Conservation (phyloP, 2,888 invertebrate species). For the Tachina fera region DNA sequence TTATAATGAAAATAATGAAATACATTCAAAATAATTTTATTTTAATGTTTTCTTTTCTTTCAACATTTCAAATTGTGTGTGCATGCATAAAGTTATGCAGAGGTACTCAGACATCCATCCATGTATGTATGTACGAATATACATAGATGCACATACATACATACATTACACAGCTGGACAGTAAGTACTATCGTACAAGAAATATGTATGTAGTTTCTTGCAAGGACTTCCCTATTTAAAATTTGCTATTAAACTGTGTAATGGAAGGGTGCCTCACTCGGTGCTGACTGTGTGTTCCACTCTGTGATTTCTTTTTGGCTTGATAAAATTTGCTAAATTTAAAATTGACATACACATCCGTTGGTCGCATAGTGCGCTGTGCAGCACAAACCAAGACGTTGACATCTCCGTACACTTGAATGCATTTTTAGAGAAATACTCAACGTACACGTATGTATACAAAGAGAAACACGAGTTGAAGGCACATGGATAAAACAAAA, state of each 20-base stretch:
- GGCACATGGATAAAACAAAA: constrained; percentile 70
- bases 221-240: constrained; percentile 52
- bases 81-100: neutral
- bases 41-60: constrained; percentile 3
- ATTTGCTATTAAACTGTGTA: constrained; percentile 38
- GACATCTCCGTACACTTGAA: constrained; percentile 41
- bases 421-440: constrained; percentile 54
- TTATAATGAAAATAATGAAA: neutral
- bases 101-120: neutral
- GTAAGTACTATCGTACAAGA: constrained; percentile 10
- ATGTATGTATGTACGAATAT: neutral
- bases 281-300: constrained; percentile 38
- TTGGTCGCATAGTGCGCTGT: constrained; percentile 39
- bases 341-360: constrained; percentile 69
- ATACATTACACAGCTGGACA: constrained; percentile 64
- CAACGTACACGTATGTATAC: neutral
- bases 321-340: constrained; percentile 49
- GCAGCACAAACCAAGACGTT: constrained; percentile 55
- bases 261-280: constrained; percentile 63
- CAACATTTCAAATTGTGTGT: constrained; percentile 17
- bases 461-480: constrained; percentile 44
- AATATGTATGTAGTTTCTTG: constrained; percentile 49
- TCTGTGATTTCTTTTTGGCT: constrained; percentile 41
- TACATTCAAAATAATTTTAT: constrained; percentile 11
- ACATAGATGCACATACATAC: neutral